Conservation (phyloP, 2,888 invertebrate species). For the Theretra japonica region DNA sequence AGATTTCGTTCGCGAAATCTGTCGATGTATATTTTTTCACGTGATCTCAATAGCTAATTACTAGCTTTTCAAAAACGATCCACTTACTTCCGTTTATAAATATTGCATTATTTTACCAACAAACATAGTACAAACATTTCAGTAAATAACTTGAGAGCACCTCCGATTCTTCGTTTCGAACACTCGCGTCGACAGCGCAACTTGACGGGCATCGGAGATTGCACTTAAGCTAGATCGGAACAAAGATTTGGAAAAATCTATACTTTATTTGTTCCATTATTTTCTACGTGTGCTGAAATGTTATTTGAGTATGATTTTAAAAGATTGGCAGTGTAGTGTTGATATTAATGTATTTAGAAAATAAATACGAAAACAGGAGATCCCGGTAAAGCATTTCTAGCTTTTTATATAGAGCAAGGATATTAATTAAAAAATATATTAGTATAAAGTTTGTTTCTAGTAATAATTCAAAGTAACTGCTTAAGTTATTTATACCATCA, state of each 20-base stretch:
- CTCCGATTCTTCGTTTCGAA: constrained; percentile 9
- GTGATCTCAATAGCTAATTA: no score
- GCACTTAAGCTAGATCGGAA: constrained; percentile 15
- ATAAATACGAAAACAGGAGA: no score
- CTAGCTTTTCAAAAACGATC: no score
- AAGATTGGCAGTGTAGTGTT: neutral
- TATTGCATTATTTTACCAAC: neutral
- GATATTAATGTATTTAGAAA: no score
- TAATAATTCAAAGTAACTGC: no score
- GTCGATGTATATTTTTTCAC: no score
- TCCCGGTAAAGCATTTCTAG: no score
- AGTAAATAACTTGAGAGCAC: constrained; percentile 11
- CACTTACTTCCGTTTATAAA: neutral
- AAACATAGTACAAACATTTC: neutral
- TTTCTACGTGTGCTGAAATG: neutral
- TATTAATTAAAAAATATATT: neutral
- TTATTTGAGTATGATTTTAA: neutral
- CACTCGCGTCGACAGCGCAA: constrained; percentile 6
- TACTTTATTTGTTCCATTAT: neutral
- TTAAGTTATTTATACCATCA: no score
- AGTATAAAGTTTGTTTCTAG: no score
- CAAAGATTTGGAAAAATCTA: constrained; percentile 7
- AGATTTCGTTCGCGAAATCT: no score
- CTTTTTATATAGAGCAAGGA: neutral
- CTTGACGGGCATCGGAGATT: constrained; percentile 12